Percentiles rank a stretch among this genome's conserved stretches.
Conservation (phyloP, 2,888 invertebrate genomes). For the Horisme vitalbata region DNA sequence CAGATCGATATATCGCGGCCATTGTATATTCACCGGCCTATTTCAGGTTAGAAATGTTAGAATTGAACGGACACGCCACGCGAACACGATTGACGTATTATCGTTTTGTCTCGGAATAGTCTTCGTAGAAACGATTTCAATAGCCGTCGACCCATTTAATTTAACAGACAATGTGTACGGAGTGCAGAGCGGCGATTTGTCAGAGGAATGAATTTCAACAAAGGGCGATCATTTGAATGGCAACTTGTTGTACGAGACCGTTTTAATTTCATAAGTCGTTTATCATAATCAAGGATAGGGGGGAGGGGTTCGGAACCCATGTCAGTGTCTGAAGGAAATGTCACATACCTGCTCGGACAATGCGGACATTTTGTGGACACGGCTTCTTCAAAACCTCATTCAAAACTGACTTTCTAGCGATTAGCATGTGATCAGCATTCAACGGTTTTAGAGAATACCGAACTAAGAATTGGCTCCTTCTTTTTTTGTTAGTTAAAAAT, state of each 20-base stretch:
- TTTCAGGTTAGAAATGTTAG: constrained; percentile 56
- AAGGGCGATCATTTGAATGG: constrained; percentile 79
- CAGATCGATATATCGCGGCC: constrained; percentile 59
- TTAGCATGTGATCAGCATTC: too few species aligned
- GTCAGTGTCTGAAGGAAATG: constrained; percentile 79
- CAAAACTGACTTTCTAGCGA: too few species aligned
- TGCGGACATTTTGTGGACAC: constrained; percentile 59
- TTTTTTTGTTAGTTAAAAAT: too few species aligned
- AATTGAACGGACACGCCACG: constrained; percentile 60
- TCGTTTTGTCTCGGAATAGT: constrained; percentile 70
- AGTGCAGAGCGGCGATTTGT: constrained; percentile 77
- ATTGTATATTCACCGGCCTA: constrained; percentile 71
- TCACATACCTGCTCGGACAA: constrained; percentile 74
- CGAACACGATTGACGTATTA: constrained; percentile 70
- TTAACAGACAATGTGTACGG: constrained; percentile 72
- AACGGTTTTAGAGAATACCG: too few species aligned
- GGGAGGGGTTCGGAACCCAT: constrained; percentile 59
- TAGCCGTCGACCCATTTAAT: constrained; percentile 71
- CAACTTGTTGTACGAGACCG: constrained; percentile 78
- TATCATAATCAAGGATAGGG: constrained; percentile 77
- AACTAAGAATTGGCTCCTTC: too few species aligned
- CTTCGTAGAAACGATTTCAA: constrained; percentile 72
- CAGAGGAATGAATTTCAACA: constrained; percentile 80
- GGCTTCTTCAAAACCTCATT: constrained; percentile 46
- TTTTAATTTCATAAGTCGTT: constrained; percentile 83